These are phyloP conservation scores for Hydrolagus colliei DNA, from an alignment of 2,797 vertebrate genomes.

Conservation along the genomic window DNA sequence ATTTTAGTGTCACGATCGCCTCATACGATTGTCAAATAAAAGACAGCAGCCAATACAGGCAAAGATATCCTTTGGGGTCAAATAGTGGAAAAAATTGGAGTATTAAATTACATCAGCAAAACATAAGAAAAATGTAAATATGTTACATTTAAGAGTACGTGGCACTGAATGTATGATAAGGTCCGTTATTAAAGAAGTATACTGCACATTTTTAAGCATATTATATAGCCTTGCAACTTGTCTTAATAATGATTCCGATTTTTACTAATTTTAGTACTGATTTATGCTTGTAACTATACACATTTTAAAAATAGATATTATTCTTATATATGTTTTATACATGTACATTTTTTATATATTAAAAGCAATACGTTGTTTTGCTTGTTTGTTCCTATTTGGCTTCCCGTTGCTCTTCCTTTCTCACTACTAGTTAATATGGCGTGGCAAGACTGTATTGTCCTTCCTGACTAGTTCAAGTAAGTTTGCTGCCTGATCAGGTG, in stretches of 20 bases:
- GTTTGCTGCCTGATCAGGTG: conserved; percentile 68
- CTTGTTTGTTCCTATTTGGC: conserved; percentile 46
- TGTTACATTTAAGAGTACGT: background rate
- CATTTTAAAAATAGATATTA: too few species aligned
- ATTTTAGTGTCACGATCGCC: background rate
- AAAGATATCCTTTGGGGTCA: background rate
- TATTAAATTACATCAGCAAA: background rate
- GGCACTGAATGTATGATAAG: background rate
- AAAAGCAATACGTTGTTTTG: conserved; percentile 33
- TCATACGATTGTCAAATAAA: background rate
- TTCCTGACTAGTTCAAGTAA: conserved; percentile 65
- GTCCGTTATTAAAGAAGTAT: background rate
- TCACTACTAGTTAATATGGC: conserved; percentile 56
- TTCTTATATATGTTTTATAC: background rate
- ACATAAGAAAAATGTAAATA: background rate
- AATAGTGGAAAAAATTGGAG: background rate
- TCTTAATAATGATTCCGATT: background rate
- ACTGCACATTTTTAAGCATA: background rate
- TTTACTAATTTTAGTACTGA: background rate
- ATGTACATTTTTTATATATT: background rate
- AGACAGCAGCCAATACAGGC: background rate
- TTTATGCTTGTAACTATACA: background rate
- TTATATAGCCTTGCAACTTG: background rate
- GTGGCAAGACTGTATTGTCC: conserved; percentile 42
- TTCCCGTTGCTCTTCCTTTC: conserved; percentile 57